Base-by-base conservation (phyloP, 2,888 invertebrate species). In the Smittia sp. region DNA sequence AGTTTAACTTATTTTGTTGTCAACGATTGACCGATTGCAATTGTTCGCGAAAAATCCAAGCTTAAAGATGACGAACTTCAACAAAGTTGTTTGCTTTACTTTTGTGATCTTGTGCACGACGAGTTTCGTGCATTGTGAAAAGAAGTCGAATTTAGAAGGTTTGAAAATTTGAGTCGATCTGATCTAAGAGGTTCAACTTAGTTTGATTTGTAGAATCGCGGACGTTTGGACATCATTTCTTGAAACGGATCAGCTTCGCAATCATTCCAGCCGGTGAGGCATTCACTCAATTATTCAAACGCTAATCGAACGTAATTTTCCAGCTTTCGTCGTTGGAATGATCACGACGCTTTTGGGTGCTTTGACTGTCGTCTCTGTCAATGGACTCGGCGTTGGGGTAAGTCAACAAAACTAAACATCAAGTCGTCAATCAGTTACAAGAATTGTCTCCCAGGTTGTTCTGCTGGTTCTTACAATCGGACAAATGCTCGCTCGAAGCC, bases 251-350 rank as follows among this genome's bases (percentile, higher is more conserved):
- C 68, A 88, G 89, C 75, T 87, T 90, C 79, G 87, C 90, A 41
- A 83, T 91, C 77, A 85, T 91, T 58, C 90, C 90, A 0, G 88
- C 90, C 74, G 46, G 46, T 46, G 15, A 46, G 15, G n/a, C n/a
- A n/a, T n/a, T n/a, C n/a, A n/a, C n/a, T n/a, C n/a, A n/a, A n/a
- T n/a, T n/a, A n/a, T n/a, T 9, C 38, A 38, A 38, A 6, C 38
- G 38, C 11, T 38, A 38, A 38, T 38, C 38, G n/a, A 38, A 46
- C 2, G 11, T 46, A 46, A 46, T 46, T 13, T 46, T 46, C n/a
- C 11, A 46, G 90, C 90, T 84, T 91, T 90, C 83, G 90, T 91
- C 74, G 80, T 91, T 77, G 91, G 91, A 20, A 88, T 91, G 69
- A 90, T 90, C 74, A 90, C 90, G 69, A 90, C 90, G 0, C 82